Conservation (phyloP, 2,888 invertebrate species). For the Altica lythri region DNA sequence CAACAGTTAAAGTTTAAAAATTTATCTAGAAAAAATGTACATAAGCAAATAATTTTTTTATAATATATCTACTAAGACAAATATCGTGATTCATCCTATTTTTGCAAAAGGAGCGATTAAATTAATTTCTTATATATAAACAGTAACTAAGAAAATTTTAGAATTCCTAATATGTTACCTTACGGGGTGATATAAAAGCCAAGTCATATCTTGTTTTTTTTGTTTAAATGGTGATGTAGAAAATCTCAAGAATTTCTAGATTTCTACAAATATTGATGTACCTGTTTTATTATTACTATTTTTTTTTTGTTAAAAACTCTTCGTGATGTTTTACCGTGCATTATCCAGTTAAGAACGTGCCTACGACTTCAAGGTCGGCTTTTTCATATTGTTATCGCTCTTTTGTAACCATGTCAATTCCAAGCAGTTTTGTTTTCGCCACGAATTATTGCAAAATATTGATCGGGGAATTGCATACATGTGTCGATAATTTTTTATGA, state of each 20-base stretch:
- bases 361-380: conserved; percentile 21
- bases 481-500: conserved; percentile 25
- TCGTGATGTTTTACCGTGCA: conserved; percentile 9
- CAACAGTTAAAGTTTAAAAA: too few relatives aligned
- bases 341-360: conserved; percentile 15
- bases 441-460: conserved; percentile 28
- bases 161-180: too few relatives aligned
- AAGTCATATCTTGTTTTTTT: too few relatives aligned
- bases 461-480: conserved; percentile 25
- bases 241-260: conserved; percentile 4
- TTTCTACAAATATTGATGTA: background rate
- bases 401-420: conserved; percentile 20
- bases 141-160: too few relatives aligned
- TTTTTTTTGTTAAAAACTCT: background rate
- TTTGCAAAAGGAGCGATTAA: too few relatives aligned
- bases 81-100: too few relatives aligned
- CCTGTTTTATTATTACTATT: conserved; percentile 3
- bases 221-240: too few relatives aligned
- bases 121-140: too few relatives aligned
- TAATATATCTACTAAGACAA: too few relatives aligned
- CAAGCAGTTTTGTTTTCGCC: conserved; percentile 23
- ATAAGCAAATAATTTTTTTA: too few relatives aligned
- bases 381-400: conserved; percentile 27
- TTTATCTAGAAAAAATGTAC: too few relatives aligned
- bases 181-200: too few relatives aligned